Evolutionary conservation across 2,797 vertebrate genomes (phyloP), one percentile per base, ranked within the genome.

Genomic region (Lindbergichthys nudifrons): DNA sequence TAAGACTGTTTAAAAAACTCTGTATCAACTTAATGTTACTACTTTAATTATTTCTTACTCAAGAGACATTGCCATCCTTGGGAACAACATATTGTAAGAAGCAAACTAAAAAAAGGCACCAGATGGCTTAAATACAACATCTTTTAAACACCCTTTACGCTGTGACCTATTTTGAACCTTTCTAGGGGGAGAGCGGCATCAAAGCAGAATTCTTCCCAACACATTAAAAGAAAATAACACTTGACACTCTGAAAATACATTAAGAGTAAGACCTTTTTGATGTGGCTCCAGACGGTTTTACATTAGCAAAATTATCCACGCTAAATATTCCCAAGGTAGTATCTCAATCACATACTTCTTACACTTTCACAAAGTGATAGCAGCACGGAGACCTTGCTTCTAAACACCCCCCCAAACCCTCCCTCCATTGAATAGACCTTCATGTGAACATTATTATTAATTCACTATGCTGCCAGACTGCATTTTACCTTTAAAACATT

Each of bases 381-480:
- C 32, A 60, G 26, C 0, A 23, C 65, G 18, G 46, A 80, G 71
- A 68, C 72, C 70, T 83, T 83, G 72, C 83, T 71, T 62, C 68
- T 50, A 51, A 5, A 61, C 66, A 48, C 59, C 81, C 46, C 26
- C 64, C 19, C 50, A 66, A n/a, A 70, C 50, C 48, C 2, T 54
- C 78, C 3, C 19, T 19, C 19, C 56, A 71, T 74, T 82, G 73
- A 86, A 84, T 58, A 86, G 80, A 81, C 86, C 65, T 89, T 83
- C 80, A 82, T 72, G 67, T 80, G 82, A 82, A 81, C 65, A 62
- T 77, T 62, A 91, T 92, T 73, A 92, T 88, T 89, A 87, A 92
- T 93, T 92, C 89, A 92, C 89, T 74, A 71, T 62, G 10, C 82
- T 73, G 82, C 79, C 80, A 84, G 88, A 61, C 82, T 64, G 71